A percentile compares a stretch with the other conserved stretches of the same genome.
Conservation (phyloP, 2,888 invertebrate genomes). For the Criorhina ranunculi region DNA sequence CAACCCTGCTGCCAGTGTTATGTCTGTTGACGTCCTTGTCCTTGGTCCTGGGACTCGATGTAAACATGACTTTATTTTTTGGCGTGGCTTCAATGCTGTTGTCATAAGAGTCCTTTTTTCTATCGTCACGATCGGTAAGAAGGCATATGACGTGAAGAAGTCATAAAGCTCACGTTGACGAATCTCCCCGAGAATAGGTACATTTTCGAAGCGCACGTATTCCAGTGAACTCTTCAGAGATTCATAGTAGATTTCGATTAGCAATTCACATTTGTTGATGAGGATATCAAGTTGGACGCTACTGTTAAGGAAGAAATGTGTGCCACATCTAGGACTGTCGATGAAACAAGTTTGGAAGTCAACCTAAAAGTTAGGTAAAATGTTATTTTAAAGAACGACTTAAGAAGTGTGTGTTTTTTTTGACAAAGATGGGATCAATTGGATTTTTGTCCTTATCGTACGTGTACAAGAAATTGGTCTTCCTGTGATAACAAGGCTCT, state of each 20-base stretch:
- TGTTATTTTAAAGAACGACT: background rate
- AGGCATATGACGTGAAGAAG: constrained; percentile 83
- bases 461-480: constrained; percentile 83
- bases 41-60: constrained; percentile 82
- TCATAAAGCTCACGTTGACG: constrained; percentile 81
- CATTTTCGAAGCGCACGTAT: constrained; percentile 79
- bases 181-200: constrained; percentile 82
- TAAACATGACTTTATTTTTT: constrained; percentile 81
- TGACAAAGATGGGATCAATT: constrained; percentile 84
- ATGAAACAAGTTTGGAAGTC: constrained; percentile 83
- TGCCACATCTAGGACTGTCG: constrained; percentile 84
- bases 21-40: too few species aligned
- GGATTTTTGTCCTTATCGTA: constrained; percentile 83
- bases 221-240: constrained; percentile 80
- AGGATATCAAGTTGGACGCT: constrained; percentile 82
- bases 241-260: constrained; percentile 81
- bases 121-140: constrained; percentile 83
- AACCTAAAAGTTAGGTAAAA: constrained; percentile 78
- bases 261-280: constrained; percentile 80
- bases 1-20: too few species aligned
- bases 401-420: constrained; percentile 77
- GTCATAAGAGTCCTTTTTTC: constrained; percentile 82
- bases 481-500: constrained; percentile 82
- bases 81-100: constrained; percentile 82
- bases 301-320: constrained; percentile 84